Percentiles rank a stretch among this genome's conserved stretches.
Evolutionary conservation across 2,888 invertebrate species (phyloP).

Genomic region (Papilio demoleus): DNA sequence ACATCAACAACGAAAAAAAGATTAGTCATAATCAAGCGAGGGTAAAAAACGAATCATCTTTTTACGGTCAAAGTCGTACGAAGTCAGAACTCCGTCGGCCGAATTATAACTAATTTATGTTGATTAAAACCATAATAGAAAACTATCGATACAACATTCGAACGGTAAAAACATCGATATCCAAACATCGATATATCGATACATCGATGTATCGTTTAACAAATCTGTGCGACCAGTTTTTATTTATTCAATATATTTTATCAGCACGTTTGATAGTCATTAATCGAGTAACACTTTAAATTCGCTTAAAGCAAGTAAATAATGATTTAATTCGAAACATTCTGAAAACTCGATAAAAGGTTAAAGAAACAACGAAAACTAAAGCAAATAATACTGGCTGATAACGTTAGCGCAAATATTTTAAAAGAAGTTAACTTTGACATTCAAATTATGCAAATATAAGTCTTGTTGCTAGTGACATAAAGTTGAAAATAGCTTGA

Average conservation of each 20-base stretch:
- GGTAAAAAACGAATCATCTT: conserved; percentile 62
- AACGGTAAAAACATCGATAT: conserved; percentile 55
- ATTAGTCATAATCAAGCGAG: conserved; percentile 64
- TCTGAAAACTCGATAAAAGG: conserved; percentile 69
- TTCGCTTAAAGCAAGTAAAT: conserved; percentile 69
- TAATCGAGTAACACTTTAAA: conserved; percentile 66
- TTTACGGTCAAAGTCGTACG: conserved; percentile 61
- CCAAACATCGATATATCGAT: conserved; percentile 34
- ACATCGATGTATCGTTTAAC: conserved; percentile 12
- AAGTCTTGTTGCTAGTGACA: conserved; percentile 42
- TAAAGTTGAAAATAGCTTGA: conserved; percentile 47
- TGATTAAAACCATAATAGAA: conserved; percentile 81
- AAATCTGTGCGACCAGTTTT: conserved; percentile 1
- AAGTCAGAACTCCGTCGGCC: conserved; percentile 59
- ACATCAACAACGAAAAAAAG: conserved; percentile 61
- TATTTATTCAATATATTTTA: conserved; percentile 51
- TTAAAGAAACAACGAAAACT: conserved; percentile 72
- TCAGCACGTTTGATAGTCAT: conserved; percentile 46
- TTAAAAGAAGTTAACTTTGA: conserved; percentile 52
- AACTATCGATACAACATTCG: conserved; percentile 71
- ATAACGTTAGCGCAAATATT: conserved; percentile 68
- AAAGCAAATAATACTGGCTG: conserved; percentile 72
- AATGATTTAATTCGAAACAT: conserved; percentile 78
- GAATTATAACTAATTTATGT: conserved; percentile 81
- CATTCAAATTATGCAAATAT: conserved; percentile 45